Base-by-base conservation (phyloP, 2,113 vertebrate species). In the Prionailurus bengalensis region DNA sequence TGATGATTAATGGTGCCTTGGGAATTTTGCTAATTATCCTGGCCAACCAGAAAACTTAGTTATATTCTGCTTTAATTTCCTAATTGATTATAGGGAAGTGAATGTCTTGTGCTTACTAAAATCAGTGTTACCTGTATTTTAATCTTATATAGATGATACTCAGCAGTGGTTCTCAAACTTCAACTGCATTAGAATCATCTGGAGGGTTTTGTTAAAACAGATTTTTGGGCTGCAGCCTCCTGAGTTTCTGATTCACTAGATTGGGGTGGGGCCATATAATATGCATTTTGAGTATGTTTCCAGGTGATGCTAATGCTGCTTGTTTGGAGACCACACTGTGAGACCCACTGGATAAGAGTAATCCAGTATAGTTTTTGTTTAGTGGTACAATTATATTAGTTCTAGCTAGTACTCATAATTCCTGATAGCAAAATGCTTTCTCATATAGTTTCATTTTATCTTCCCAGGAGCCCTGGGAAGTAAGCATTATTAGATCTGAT, bases 401-500 rank as follows among this genome's bases (percentile, higher is more conserved):
- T 16, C 36, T 55, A 95, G 29, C 33, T 63, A 39, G 25, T 68
- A 13, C n/a, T 90, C 25, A 2, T 63, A 83, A 73, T 45, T 19
- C 11, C 51, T 81, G 70, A 53, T 19, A 89, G 58, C 58, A 91
- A 93, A 76, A 84, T 42, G 78, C 29, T 94, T 96, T 95, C 61
- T n/a, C 13, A 70, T 42, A n/a, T 12, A 53, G 61, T 81, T 81
- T 96, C 66, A 95, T 81, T 81, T 95, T 84, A 85, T 95, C 45
- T 13, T 94, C 48, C 29, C 16, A 65, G 71, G 36, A 58, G 82
- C 55, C 7, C 33, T 94, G 55, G 65, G 81, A 94, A 23, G 65
- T 88, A 93, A 36, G 36, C 21, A 23, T 93, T 94, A 85, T 53
- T 97, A 95, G 65, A 76, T 84, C 31, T 97, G 76, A 94, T 66